A percentile compares a stretch with the other conserved stretches of the same genome.
Evolutionary conservation across 1,140 invertebrate species (phyloP).

Genomic region (Apis cerana): DNA sequence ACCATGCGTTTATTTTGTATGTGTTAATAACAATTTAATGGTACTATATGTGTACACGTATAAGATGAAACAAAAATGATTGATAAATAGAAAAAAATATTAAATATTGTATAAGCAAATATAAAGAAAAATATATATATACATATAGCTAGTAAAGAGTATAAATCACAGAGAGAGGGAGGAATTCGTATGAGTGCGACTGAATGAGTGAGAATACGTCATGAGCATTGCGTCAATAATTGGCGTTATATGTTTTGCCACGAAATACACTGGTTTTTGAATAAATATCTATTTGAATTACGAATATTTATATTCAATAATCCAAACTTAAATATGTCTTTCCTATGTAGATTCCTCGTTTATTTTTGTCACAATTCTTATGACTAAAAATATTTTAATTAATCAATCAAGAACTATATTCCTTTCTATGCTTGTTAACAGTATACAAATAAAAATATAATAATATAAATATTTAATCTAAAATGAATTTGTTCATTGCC

Average conservation of each 20-base stretch:
- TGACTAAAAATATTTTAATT: too few relatives aligned
- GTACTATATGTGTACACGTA: constrained; percentile 31
- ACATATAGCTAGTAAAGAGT: constrained; percentile 49
- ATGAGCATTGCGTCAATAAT: constrained; percentile 54
- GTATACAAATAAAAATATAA: too few relatives aligned
- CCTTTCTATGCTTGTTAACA: not conserved
- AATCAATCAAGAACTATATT: too few relatives aligned
- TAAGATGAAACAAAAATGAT: constrained; percentile 17
- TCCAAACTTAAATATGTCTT: not conserved
- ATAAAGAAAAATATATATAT: constrained; percentile 48
- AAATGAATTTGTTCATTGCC: too few relatives aligned
- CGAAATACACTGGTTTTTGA: constrained; percentile 77
- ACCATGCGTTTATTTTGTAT: not conserved
- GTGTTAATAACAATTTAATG: not conserved
- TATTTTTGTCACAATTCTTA: not conserved
- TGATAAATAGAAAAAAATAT: constrained; percentile 55
- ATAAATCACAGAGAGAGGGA: constrained; percentile 54
- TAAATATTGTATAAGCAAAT: constrained; percentile 61
- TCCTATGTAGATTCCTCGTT: too few relatives aligned
- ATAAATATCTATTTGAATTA: constrained; percentile 79
- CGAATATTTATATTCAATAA: constrained; percentile 21
- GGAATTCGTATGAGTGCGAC: constrained; percentile 55
- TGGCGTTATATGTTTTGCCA: constrained; percentile 75
- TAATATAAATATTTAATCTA: not conserved
- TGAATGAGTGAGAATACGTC: constrained; percentile 55